Conservation (phyloP, 2,113 vertebrate species). For the Ophthalmolycus amberensis region DNA sequence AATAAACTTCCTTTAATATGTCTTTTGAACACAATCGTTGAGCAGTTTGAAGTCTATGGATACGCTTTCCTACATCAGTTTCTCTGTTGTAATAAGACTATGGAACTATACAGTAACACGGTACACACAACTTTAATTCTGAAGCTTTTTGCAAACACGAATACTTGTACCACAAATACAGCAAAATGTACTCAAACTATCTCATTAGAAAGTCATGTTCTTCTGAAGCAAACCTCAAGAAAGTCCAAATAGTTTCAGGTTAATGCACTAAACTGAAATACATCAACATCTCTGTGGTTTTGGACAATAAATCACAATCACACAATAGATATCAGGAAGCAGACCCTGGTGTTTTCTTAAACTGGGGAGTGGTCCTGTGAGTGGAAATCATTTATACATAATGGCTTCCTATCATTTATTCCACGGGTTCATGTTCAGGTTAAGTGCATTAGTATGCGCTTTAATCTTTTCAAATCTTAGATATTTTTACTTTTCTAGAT, state of each 20-base stretch:
- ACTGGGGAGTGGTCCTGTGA: not conserved
- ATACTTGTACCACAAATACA: not conserved
- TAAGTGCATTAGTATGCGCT: not conserved
- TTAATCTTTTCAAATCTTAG: not conserved
- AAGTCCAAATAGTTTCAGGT: not conserved
- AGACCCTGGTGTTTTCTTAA: not conserved
- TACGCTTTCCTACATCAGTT: not conserved
- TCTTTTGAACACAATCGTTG: not conserved
- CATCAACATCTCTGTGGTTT: not conserved
- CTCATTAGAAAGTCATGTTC: not conserved
- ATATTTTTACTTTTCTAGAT: not conserved
- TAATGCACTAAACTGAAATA: not conserved
- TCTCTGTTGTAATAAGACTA: not conserved
- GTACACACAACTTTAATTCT: not conserved
- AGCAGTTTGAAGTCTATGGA: not conserved
- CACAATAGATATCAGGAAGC: not conserved
- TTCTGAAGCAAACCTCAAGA: not conserved
- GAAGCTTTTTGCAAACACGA: not conserved
- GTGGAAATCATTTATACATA: constrained; percentile 15
- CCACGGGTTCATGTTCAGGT: not conserved
- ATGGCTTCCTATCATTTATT: not conserved
- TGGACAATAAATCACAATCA: not conserved
- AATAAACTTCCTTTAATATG: too few species aligned
- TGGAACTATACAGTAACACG: not conserved
- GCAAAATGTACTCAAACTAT: not conserved